Conservation (phyloP, 2,888 invertebrate species). For the Apamea sordens region DNA sequence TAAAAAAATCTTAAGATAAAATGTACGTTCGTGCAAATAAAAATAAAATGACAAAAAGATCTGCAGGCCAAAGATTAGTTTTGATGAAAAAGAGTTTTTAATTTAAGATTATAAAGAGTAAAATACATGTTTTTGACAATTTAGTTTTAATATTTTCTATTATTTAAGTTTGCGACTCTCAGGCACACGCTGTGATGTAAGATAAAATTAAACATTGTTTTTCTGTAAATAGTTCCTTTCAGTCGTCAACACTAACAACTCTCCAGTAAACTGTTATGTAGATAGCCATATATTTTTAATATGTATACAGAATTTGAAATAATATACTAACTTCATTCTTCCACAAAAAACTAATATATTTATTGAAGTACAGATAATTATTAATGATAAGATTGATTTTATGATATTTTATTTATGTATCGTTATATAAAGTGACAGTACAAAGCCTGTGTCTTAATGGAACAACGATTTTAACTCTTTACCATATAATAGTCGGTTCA, state of each 20-base stretch:
- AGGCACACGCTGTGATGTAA: slow-evolving; percentile 89
- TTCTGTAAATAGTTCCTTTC: slow-evolving; percentile 74
- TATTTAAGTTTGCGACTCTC: slow-evolving; percentile 86
- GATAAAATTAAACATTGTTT: slow-evolving; percentile 73
- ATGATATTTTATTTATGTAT: slow-evolving; percentile 49
- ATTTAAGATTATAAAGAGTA: slow-evolving; percentile 69
- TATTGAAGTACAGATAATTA: slow-evolving; percentile 53
- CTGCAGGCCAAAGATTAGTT: slow-evolving; percentile 90
- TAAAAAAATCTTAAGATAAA: slow-evolving; percentile 62
- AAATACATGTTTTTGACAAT: slow-evolving; percentile 79
- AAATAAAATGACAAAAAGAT: slow-evolving; percentile 79
- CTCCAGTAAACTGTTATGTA: slow-evolving; percentile 33
- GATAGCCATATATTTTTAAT: slow-evolving; percentile 57
- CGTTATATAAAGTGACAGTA: slow-evolving; percentile 69
- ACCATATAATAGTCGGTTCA: slow-evolving; percentile 51
- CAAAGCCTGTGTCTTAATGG: slow-evolving; percentile 80
- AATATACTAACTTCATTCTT: slow-evolving; percentile 50
- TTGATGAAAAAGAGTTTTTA: slow-evolving; percentile 72
- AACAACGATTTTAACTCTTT: slow-evolving; percentile 71
- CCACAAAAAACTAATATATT: slow-evolving; percentile 65
- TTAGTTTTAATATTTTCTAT: slow-evolving; percentile 69
- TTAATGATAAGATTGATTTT: slow-evolving; percentile 53
- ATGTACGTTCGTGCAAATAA: slow-evolving; percentile 82
- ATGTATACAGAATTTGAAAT: slow-evolving; percentile 47
- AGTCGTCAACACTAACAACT: slow-evolving; percentile 53